A percentile compares a stretch with the other conserved stretches of the same genome.
phyloP scores from a whole-genome alignment of 2,797 vertebrate species.

The Microctenopoma steveboyesi region DNA sequence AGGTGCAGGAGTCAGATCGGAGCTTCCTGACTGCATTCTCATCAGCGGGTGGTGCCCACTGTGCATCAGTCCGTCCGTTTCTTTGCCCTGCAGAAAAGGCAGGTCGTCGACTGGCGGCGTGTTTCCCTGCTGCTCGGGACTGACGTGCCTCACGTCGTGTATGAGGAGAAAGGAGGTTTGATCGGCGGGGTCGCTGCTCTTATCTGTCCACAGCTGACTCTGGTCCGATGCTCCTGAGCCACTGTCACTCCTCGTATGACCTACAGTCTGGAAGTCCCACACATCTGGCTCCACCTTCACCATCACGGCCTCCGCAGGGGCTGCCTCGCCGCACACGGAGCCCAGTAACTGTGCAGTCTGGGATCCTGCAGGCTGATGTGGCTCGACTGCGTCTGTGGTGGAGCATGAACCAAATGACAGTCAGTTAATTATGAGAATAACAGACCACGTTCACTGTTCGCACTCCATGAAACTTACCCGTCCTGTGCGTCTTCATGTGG shows the following conservation, averaged over 20 bases:
- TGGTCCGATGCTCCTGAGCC: constrained; percentile 6
- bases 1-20: constrained; percentile 2
- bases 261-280: constrained; percentile 23
- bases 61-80: constrained; percentile 40
- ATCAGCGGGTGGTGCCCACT: constrained; percentile 29
- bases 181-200: neutral
- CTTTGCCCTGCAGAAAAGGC: constrained; percentile 44
- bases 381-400: constrained; percentile 46
- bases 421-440: neutral
- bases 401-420: neutral
- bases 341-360: constrained; percentile 12
- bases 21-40: constrained; percentile 12
- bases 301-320: neutral
- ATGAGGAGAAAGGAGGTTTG: constrained; percentile 31
- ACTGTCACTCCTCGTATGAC: neutral
- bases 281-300: constrained; percentile 55
- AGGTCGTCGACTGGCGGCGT: constrained; percentile 18
- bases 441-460: neutral
- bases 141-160: constrained; percentile 40
- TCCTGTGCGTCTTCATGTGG: constrained; percentile 79
- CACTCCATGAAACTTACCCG: constrained; percentile 42
- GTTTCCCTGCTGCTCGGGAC: constrained; percentile 46
- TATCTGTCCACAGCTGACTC: constrained; percentile 53
- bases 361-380: constrained; percentile 34
- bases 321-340: neutral